Evolutionary conservation across 2,888 invertebrate genomes (phyloP), one percentile per base, ranked within the genome.

Genomic region (Drosophila leonis): DNA sequence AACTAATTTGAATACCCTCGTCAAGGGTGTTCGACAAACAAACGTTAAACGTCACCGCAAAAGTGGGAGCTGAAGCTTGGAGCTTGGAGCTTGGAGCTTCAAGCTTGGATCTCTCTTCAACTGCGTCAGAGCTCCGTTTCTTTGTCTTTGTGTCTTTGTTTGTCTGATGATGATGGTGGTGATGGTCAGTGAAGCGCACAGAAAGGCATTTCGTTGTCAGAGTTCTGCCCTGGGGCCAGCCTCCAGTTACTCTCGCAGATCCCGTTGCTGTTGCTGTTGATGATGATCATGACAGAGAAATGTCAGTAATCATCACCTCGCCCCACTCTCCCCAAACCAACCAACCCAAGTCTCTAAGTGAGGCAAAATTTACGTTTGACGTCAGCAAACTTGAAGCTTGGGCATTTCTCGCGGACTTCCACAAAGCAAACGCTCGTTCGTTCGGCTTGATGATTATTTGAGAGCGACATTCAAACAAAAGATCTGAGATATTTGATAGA

Each of bases 211-310:
- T 42, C 63, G 41, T 42, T 37, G 44, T 56, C 59, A 54, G 49
- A 61, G 49, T 27, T 20, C 46, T 64, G 39, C 59, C 31, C 39
- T 18, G 41, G 29, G 39, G 10, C 39, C 27, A 39, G 37, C 39
- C 54, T 54, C 39, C 54, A 54, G 39, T 24, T 52, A 37, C n/a
- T 33, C 18, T 44, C 20, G n/a, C 54, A 6, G 33, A 49, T 54
- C 41, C 60, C 49, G 18, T 54, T 37, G 62, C 33, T 20, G 24
- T 59, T 39, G 48, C n/a, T 63, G 55, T 27, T 56, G 60, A 56
- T 46, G 65, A 44, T 65, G 66, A 79, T 82, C 71, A 70, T 73
- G 80, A 88, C 86, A 83, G 85, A 85, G 88, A 88, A 80, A 78
- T 78, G 72, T 63, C 75, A 68, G 72, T 57, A 57, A 77, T 61